Percentiles rank a stretch among this genome's conserved stretches.
Conservation (phyloP, 2,888 invertebrate species). For the Chrysodeixis includens region DNA sequence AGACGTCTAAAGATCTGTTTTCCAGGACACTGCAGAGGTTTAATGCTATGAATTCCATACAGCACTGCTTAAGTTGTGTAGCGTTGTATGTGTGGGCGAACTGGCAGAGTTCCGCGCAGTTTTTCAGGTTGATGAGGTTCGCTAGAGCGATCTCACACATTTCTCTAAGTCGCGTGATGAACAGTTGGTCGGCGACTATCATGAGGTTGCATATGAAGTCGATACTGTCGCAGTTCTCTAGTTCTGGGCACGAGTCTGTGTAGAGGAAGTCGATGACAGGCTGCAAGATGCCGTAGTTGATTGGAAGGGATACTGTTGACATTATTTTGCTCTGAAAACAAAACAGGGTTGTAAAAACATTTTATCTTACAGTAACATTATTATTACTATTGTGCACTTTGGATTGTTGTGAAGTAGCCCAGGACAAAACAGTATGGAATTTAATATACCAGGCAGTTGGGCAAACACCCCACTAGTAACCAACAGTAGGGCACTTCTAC, state of each 20-base stretch:
- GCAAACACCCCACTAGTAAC: too few relatives aligned
- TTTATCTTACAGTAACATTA: too few relatives aligned
- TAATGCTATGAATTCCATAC: conserved; percentile 93
- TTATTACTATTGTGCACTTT: too few relatives aligned
- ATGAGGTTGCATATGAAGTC: conserved; percentile 93
- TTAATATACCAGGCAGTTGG: too few relatives aligned
- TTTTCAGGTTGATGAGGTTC: conserved; percentile 92
- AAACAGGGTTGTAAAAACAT: conserved; percentile 9
- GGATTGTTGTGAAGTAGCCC: too few relatives aligned
- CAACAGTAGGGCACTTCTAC: too few relatives aligned
- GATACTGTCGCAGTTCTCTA: conserved; percentile 90
- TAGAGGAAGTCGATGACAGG: conserved; percentile 94
- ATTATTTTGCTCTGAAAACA: conserved; percentile 86
- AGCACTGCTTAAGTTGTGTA: conserved; percentile 91
- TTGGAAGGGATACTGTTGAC: conserved; percentile 89
- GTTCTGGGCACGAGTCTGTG: conserved; percentile 90
- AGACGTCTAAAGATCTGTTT: conserved; percentile 90
- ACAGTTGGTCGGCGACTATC: conserved; percentile 94
- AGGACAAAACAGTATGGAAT: too few relatives aligned
- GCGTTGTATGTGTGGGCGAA: conserved; percentile 94
- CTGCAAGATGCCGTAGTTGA: conserved; percentile 89
- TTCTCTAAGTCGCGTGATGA: conserved; percentile 92
- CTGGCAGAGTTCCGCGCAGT: conserved; percentile 93
- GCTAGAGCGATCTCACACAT: conserved; percentile 92
- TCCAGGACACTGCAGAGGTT: conserved; percentile 93